Conservation (phyloP, 2,797 vertebrate genomes). For the Sebastes taczanowskii region DNA sequence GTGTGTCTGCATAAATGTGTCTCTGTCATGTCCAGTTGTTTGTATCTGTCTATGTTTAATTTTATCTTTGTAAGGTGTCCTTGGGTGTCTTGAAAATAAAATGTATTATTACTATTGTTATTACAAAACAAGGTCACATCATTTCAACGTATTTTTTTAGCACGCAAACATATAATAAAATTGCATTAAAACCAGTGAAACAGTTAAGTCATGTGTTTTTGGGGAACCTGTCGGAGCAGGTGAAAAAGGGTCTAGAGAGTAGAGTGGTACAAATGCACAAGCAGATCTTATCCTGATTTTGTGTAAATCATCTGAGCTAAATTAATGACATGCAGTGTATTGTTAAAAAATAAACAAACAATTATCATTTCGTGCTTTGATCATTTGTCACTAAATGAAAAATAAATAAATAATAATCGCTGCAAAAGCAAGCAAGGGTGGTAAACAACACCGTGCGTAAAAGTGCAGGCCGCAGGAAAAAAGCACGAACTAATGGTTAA, state of each 20-base stretch:
- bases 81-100: too few species aligned
- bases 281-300: not conserved
- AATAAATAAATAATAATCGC: not conserved
- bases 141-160: not conserved
- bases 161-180: not conserved
- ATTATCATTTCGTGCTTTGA: not conserved
- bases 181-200: not conserved
- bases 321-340: not conserved
- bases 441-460: slow-evolving; percentile 29
- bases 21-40: too few species aligned
- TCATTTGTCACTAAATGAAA: not conserved
- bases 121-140: not conserved
- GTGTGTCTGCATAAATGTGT: too few species aligned
- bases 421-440: not conserved
- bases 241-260: not conserved
- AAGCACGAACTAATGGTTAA: slow-evolving; percentile 58
- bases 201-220: not conserved
- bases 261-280: not conserved
- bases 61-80: too few species aligned
- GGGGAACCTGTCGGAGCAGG: slow-evolving; percentile 8
- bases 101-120: too few species aligned
- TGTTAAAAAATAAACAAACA: not conserved
- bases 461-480: slow-evolving; percentile 52
- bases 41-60: too few species aligned
- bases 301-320: not conserved